Evolutionary conservation across 2,113 vertebrate species (phyloP).

Genomic region (Chlorodrepanis virens): DNA sequence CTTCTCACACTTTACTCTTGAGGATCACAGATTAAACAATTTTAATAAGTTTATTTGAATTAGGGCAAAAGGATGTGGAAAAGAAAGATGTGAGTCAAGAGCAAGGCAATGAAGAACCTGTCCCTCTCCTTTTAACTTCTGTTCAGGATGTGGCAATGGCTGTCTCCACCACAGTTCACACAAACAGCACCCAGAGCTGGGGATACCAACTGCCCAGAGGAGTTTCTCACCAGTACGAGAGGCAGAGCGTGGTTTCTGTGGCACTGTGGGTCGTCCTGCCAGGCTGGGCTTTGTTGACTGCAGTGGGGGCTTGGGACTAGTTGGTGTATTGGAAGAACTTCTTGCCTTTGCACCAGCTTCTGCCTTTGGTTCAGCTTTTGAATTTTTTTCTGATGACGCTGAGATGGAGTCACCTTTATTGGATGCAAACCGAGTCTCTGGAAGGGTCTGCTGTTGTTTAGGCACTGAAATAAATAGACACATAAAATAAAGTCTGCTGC

Average conservation of each 20-base stretch:
- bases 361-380: conserved; percentile 76
- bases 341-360: conserved; percentile 75
- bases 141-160: background rate
- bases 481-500: background rate
- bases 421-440: conserved; percentile 74
- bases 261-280: conserved; percentile 82
- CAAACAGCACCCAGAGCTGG: background rate
- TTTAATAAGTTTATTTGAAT: background rate
- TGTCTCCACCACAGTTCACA: background rate
- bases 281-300: conserved; percentile 84
- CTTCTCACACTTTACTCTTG: background rate
- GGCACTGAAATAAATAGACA: conserved; percentile 44
- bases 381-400: conserved; percentile 76
- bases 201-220: background rate
- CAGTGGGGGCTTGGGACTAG: conserved; percentile 83
- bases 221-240: conserved; percentile 80
- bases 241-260: conserved; percentile 85
- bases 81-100: background rate
- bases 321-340: conserved; percentile 69
- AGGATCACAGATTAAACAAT: background rate
- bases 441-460: conserved; percentile 71
- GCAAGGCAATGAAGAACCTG: background rate
- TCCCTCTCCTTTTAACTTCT: background rate
- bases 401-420: conserved; percentile 67
- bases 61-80: background rate